Evolutionary conservation across 2,113 vertebrate species (phyloP).

Genomic region (Grammatotria lemairii): DNA sequence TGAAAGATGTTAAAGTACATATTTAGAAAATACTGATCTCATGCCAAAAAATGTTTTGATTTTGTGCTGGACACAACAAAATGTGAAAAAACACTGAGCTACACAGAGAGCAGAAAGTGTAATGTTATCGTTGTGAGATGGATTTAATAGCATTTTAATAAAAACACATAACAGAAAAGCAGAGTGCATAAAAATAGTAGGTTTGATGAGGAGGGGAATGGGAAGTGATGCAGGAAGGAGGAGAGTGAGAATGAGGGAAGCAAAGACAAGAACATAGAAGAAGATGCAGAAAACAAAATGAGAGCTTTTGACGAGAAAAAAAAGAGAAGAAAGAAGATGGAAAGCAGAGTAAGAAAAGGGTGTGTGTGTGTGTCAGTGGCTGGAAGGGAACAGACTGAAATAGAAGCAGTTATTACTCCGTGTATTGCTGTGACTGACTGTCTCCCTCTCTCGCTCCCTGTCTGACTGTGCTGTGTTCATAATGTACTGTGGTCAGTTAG

Average conservation of each 20-base stretch:
- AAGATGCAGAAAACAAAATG: background rate
- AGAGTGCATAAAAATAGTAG: background rate
- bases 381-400: conserved; percentile 36
- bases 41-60: background rate
- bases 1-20: background rate
- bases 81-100: background rate
- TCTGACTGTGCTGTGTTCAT: background rate
- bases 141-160: background rate
- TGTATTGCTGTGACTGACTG: background rate
- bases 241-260: background rate
- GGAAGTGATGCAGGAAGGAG: background rate
- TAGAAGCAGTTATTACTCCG: conserved; percentile 40
- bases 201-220: background rate
- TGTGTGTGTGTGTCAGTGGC: background rate
- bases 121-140: background rate
- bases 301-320: background rate
- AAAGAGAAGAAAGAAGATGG: background rate
- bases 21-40: background rate
- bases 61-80: background rate
- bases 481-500: conserved; percentile 27
- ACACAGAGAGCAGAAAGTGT: background rate
- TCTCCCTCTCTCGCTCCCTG: background rate
- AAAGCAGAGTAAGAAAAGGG: background rate
- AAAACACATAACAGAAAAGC: background rate
- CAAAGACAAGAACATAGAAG: background rate